Evolutionary conservation across 2,797 vertebrate genomes (phyloP).

Genomic region (Chloroceryle amazona): DNA sequence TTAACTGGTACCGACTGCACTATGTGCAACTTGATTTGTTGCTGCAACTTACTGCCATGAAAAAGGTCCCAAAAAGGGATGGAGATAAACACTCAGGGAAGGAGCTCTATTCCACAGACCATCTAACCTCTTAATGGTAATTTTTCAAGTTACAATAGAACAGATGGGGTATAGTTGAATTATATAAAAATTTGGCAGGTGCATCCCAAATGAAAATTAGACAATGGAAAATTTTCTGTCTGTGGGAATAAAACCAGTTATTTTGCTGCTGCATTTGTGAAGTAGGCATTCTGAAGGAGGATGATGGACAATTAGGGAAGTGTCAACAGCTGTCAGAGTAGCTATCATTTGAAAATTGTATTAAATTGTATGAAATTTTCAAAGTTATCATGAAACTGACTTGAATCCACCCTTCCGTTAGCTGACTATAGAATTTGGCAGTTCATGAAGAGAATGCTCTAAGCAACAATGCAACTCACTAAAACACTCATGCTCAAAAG

Average conservation of each 20-base stretch:
- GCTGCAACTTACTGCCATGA: background rate
- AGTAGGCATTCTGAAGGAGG: background rate
- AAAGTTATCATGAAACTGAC: background rate
- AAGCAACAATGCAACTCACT: background rate
- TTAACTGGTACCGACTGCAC: background rate
- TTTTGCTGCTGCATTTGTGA: background rate
- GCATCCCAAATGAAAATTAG: background rate
- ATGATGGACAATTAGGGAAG: background rate
- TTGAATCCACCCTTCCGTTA: background rate
- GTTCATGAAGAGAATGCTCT: background rate
- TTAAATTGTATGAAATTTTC: background rate
- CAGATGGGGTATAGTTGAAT: background rate
- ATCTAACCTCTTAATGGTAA: background rate
- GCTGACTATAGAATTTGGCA: background rate
- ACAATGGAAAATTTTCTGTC: background rate
- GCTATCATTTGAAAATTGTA: background rate
- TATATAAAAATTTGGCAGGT: background rate
- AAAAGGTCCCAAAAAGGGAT: background rate
- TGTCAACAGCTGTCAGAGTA: background rate
- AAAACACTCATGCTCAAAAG: background rate
- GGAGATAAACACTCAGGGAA: background rate
- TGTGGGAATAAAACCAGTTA: background rate
- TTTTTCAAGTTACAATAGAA: background rate
- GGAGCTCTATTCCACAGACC: background rate
- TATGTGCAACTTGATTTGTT: background rate